Percentiles rank a stretch among this genome's conserved stretches.
phyloP scores from a whole-genome alignment of 2,113 vertebrate genomes.

The Prietella phreatophila region DNA sequence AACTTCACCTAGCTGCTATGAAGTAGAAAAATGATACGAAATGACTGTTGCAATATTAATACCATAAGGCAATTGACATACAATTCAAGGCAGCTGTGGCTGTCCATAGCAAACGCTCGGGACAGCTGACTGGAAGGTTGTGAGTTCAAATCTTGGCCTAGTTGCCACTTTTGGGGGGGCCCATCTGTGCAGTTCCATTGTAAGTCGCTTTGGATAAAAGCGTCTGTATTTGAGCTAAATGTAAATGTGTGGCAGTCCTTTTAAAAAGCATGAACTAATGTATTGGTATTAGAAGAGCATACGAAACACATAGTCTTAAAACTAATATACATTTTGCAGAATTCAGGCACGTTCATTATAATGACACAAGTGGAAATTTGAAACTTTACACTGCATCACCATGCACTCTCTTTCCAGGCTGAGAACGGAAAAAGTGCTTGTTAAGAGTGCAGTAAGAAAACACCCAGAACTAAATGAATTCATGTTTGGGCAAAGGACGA shows the following conservation, averaged over 20 bases:
- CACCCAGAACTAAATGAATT: constrained; percentile 1
- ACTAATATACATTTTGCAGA: neutral
- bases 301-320: neutral
- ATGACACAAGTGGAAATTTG: neutral
- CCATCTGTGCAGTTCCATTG: neutral
- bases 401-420: neutral
- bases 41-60: neutral
- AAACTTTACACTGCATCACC: neutral
- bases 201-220: neutral
- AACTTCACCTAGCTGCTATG: neutral
- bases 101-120: neutral
- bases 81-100: neutral
- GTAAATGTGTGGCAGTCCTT: neutral
- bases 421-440: neutral
- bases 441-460: neutral
- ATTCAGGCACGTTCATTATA: neutral
- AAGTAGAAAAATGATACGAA: neutral
- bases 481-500: constrained; percentile 13
- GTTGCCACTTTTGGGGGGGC: neutral
- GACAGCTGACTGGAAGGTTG: neutral
- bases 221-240: neutral
- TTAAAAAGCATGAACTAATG: neutral
- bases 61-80: neutral
- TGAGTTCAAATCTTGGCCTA: neutral
- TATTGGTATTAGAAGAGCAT: neutral